Evolutionary conservation across 2,888 invertebrate genomes (phyloP).

Genomic region (Nowickia ferox): DNA sequence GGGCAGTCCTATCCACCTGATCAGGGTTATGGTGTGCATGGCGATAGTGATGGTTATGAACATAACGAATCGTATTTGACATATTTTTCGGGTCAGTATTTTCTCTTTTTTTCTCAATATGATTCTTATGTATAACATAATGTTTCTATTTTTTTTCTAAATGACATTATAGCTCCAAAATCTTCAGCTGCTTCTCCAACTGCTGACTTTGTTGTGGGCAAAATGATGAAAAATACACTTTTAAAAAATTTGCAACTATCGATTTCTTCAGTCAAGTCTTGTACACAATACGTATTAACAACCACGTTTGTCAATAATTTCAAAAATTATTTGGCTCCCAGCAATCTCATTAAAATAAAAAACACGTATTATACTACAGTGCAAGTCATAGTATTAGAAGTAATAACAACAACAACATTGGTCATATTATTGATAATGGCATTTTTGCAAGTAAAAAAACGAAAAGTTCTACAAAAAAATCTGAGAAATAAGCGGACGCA

Average conservation of each 20-base stretch:
- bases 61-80: conserved; percentile 83
- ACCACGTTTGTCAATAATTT: conserved; percentile 35
- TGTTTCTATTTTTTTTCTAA: not conserved
- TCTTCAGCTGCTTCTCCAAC: conserved; percentile 54
- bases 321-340: conserved; percentile 41
- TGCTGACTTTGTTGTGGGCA: conserved; percentile 20
- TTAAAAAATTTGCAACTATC: conserved; percentile 13
- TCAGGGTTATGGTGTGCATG: conserved; percentile 80
- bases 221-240: conserved; percentile 26
- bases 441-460: not conserved
- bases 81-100: conserved; percentile 78
- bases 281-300: conserved; percentile 19
- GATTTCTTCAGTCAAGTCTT: not conserved
- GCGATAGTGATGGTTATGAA: conserved; percentile 79
- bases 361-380: conserved; percentile 32
- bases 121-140: too few species aligned
- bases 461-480: conserved; percentile 15
- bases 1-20: conserved; percentile 82
- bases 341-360: conserved; percentile 45
- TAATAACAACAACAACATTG: conserved; percentile 72
- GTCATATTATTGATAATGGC: conserved; percentile 63
- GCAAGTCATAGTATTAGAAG: conserved; percentile 31
- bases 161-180: conserved; percentile 56
- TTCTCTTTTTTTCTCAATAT: not conserved
- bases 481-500: conserved; percentile 12